phyloP scores from a whole-genome alignment of 1,140 invertebrate species.

The Drosophila erecta region DNA sequence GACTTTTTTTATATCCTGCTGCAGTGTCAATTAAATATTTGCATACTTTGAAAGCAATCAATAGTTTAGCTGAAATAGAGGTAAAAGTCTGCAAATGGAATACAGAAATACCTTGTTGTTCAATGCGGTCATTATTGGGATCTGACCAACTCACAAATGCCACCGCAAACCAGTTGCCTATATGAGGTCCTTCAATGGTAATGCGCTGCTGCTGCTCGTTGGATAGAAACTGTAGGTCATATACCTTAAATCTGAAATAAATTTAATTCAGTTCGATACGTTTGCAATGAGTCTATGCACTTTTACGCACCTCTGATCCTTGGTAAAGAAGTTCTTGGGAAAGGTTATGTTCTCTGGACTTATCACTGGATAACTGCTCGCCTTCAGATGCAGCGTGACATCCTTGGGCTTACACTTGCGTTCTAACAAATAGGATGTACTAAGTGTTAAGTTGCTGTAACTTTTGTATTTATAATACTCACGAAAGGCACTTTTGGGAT shows the following conservation, averaged over 20 bases:
- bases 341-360: constrained; percentile 90
- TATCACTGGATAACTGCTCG: constrained; percentile 91
- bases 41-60: neutral
- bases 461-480: constrained; percentile 38
- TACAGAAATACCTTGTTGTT: constrained; percentile 87
- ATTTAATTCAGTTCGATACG: neutral
- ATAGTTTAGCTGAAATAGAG: neutral
- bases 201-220: constrained; percentile 85
- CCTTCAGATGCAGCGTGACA: constrained; percentile 88
- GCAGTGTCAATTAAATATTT: constrained; percentile 2
- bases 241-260: constrained; percentile 51
- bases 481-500: constrained; percentile 82
- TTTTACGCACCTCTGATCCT: constrained; percentile 72
- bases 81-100: no score
- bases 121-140: constrained; percentile 89
- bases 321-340: constrained; percentile 87
- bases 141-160: constrained; percentile 91
- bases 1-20: neutral
- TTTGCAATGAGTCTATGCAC: rapidly evolving
- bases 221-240: constrained; percentile 85
- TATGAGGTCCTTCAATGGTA: constrained; percentile 87
- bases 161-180: constrained; percentile 92
- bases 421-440: constrained; percentile 75
- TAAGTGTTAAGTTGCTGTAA: neutral
- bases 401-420: constrained; percentile 86